Evolutionary conservation across 2,797 vertebrate species (phyloP), one percentile per base, ranked within the genome.

Genomic region (Phalanger gymnotis): DNA sequence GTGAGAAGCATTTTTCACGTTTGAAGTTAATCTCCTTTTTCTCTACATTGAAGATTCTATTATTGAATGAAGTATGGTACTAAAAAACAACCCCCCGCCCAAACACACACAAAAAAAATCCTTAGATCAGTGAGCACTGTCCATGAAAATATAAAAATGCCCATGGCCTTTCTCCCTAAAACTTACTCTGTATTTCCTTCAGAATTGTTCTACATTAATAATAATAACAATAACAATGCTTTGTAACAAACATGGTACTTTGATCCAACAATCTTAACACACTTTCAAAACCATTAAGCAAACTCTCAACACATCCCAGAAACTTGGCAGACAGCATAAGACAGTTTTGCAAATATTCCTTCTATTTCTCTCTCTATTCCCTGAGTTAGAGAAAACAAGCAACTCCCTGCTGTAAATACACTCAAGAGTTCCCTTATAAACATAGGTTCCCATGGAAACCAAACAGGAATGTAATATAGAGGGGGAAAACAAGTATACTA

Each of bases 381-480:
- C 56, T 55, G 87, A 55, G 22, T n/a, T 94, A 58, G 57, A 56
- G n/a, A 27, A 53, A 95, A n/a, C 12, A 3, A 53, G 47, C 14
- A 92, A 58, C 53, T 91, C 93, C 95, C 13, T 96, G 40, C 52
- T 90, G 10, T 81, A 95, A 94, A 51, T 66, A 54, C 47, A 92
- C 53, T 5, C 31, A 91, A n/a, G 34, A 93, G 94, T 96, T 92
- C 22, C 61, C 94, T 93, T 94, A 61, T 91, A 92, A 73, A 93
- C 91, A 89, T 22, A 56, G 0, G 1, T 19, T 87, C 95, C n/a
- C 55, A 95, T 92, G 54, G 93, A 93, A 94, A 52, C 27, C 2
- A 53, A 54, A 14, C 5, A 92, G 54, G 40, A 81, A 10, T 55
- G 7, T 90, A 51, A 27, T 58, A 90, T 22, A 91, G 73, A 25